A percentile compares a stretch with the other conserved stretches of the same genome.
Evolutionary conservation across 2,888 invertebrate species (phyloP).

Genomic region (Philonicus albiceps): DNA sequence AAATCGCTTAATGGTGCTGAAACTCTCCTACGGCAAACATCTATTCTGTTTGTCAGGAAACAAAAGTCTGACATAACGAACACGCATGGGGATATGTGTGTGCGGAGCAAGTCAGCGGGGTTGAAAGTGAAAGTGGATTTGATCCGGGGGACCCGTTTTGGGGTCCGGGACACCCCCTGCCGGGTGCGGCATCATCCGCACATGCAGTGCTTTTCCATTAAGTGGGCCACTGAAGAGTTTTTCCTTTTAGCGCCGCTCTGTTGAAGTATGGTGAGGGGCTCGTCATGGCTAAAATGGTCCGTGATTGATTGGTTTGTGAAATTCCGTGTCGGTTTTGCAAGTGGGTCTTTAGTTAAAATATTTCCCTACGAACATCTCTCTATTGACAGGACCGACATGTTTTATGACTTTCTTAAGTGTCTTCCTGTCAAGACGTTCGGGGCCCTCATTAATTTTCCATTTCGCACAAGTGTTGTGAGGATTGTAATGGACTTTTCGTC

Average conservation of each 20-base stretch:
- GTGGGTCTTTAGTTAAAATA: slow-evolving; percentile 23
- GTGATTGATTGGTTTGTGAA: slow-evolving; percentile 36
- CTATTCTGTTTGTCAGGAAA: slow-evolving; percentile 20
- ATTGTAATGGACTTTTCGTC: not conserved
- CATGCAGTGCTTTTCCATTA: slow-evolving; percentile 31
- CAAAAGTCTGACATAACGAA: slow-evolving; percentile 19
- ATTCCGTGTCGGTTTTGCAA: slow-evolving; percentile 30
- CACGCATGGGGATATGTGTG: not conserved
- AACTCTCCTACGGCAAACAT: slow-evolving; percentile 17
- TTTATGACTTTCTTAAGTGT: slow-evolving; percentile 30
- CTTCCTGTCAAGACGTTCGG: not conserved
- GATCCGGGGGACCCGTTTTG: not conserved
- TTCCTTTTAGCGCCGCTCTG: not conserved
- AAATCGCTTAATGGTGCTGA: slow-evolving; percentile 34
- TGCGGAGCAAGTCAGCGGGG: not conserved
- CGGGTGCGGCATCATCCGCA: not conserved
- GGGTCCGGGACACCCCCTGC: not conserved
- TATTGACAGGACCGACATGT: slow-evolving; percentile 10
- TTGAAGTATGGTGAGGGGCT: not conserved
- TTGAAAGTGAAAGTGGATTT: not conserved
- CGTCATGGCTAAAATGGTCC: slow-evolving; percentile 30
- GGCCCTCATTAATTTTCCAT: slow-evolving; percentile 11
- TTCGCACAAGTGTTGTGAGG: not conserved
- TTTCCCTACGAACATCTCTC: not conserved
- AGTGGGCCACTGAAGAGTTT: slow-evolving; percentile 35